Evolutionary conservation across 2,888 invertebrate species (phyloP).

Genomic region (Eledone cirrhosa): DNA sequence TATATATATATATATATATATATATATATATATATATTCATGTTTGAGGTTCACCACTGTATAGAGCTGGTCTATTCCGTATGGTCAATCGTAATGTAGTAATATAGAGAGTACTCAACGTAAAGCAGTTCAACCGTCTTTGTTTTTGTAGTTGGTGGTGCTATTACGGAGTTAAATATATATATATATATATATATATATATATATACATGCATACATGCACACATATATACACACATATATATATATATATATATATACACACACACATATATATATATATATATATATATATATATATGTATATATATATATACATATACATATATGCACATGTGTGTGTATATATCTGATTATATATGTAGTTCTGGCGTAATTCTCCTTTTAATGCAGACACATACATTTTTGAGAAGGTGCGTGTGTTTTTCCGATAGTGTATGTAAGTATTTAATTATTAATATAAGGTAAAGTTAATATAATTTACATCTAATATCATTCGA

Average conservation of each 20-base stretch:
- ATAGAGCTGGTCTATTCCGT: too few relatives aligned
- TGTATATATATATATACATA: not conserved
- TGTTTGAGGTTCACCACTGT: too few relatives aligned
- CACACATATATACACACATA: not conserved
- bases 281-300: not conserved
- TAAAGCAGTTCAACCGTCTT: too few relatives aligned
- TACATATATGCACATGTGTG: not conserved
- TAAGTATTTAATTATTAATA: too few relatives aligned
- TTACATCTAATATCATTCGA: too few relatives aligned
- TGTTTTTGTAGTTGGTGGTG: too few relatives aligned
- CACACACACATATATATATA: not conserved
- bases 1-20: too few relatives aligned
- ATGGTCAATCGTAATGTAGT: too few relatives aligned
- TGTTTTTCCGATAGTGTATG: too few relatives aligned
- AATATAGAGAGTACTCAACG: too few relatives aligned
- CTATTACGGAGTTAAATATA: not conserved
- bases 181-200: slow-evolving; percentile 11
- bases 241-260: not conserved
- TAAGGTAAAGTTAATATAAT: too few relatives aligned
- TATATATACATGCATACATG: slow-evolving; percentile 1
- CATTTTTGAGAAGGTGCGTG: not conserved
- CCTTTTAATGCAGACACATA: not conserved
- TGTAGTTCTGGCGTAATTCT: not conserved
- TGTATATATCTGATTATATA: not conserved
- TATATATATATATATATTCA: too few relatives aligned